phyloP scores from a whole-genome alignment of 2,113 vertebrate genomes.

The Catagonus wagneri region DNA sequence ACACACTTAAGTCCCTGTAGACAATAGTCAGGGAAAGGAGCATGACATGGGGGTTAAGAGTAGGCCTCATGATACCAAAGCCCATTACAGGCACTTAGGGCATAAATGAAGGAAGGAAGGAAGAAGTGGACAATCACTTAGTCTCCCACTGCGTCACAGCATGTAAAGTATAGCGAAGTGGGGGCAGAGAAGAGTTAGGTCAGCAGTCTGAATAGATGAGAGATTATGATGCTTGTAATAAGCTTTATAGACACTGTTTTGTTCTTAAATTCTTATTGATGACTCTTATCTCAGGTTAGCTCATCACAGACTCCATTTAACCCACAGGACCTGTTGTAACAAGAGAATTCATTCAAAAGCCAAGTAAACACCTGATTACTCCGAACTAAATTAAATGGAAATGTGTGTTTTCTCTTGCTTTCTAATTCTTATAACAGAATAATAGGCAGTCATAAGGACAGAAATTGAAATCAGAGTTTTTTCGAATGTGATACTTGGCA shows the following conservation, averaged over 20 bases:
- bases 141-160: background rate
- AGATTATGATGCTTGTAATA: background rate
- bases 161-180: background rate
- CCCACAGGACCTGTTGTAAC: background rate
- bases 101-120: background rate
- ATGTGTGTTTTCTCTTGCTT: slow-evolving; percentile 24
- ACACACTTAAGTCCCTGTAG: too few relatives aligned
- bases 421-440: slow-evolving; percentile 30
- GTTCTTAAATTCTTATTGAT: background rate
- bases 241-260: background rate
- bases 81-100: background rate
- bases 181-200: background rate
- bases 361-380: slow-evolving; percentile 17
- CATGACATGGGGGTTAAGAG: background rate
- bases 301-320: background rate
- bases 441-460: background rate
- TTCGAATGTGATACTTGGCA: background rate
- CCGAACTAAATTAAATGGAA: background rate
- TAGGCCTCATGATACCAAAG: background rate
- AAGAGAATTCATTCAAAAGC: slow-evolving; percentile 40
- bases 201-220: background rate
- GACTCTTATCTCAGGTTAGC: background rate
- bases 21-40: background rate
- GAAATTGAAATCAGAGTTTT: background rate
- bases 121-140: too few relatives aligned